Evolutionary conservation across 2,888 invertebrate genomes (phyloP), one percentile per base, ranked within the genome.

Genomic region (Cheilosia pagana): DNA sequence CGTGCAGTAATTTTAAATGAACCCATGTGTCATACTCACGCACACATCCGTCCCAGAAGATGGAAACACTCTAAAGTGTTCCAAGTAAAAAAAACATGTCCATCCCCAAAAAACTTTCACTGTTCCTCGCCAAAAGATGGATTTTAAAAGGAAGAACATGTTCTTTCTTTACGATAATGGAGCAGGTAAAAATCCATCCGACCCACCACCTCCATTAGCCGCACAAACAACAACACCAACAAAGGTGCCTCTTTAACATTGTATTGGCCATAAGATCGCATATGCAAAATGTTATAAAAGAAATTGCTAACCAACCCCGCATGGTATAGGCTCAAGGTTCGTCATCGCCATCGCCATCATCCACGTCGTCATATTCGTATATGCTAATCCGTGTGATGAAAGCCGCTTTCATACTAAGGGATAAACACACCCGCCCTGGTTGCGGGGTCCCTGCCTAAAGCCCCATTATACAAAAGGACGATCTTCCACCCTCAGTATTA

Each of bases 71-170:
- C n/a, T 43, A 45, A 70, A 70, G 65, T 52, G 65, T 65, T 70
- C 48, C 77, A 63, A 14, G 6, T 1, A 57, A 45, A 65, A 39
- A 76, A 70, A 67, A 48, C 48, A 35, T 70, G 70, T 70, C 70
- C 79, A 72, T 74, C 78, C 70, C 60, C 31, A 39, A 12, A 12
- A 35, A 39, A 41, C 12, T 63, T 76, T 45, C 70, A 19, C 52
- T 63, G 31, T 39, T 74, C 39, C 31, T 67, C 43, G 50, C 63
- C 43, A 43, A 75, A 52, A 75, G 75, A 75, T 81, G 59, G 60
- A 81, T 76, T 85, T 76, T 81, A 85, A 85, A 79, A 85, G 85
- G 81, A 85, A 81, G 81, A 81, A 65, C 85, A 71, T 81, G 81
- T 85, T 76, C 75, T 55, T 62, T 67, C 75, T 81, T 85, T 81